Evolutionary conservation across 2,888 invertebrate genomes (phyloP), one percentile per base, ranked within the genome.

Genomic region (Eudemis profundana): DNA sequence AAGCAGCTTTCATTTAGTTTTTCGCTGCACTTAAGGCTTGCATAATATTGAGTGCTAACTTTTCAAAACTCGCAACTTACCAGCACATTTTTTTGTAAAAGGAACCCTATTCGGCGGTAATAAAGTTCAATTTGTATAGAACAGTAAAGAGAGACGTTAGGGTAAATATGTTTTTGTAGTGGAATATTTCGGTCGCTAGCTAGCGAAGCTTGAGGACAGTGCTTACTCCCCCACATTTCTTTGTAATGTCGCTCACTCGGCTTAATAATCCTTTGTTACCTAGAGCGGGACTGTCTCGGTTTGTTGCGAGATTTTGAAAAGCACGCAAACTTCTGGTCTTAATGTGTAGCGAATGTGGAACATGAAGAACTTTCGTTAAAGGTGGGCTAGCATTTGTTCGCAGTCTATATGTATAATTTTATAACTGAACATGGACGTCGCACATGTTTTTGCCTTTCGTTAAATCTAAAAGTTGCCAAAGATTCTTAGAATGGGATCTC

Each of bases 241-340:
- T 64, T 64, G 63, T 64, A 57, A 64, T 64, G 63, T 64, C 63
- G 63, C 63, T 64, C 65, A 65, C 65, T 65, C 65, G 56, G 68
- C 65, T 61, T 65, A 61, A 61, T 54, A 68, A 68, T 60, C 51
- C 68, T 68, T 65, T 68, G 68, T 61, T 65, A 56, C 64, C 64
- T 56, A 56, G 40, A 60, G 56, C 56, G 53, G 27, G 61, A 56
- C 53, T 64, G 60, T 56, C 53, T 27, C 63, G 40, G 67, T 68
- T 64, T 61, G 64, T 61, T 51, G 64, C 49, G 50, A 50, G 61
- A 67, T 60, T 63, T 63, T 60, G 53, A 63, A 68, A 68, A 64
- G 60, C 67, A 68, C 36, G 60, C 53, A 63, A 44, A 50, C 54
- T 68, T 44, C 38, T 44, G 44, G 54, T 56, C 49, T 50, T 67